Evolutionary conservation across 2,113 vertebrate species (phyloP), one percentile per base, ranked within the genome.

Genomic region (Oryzias celebensis): DNA sequence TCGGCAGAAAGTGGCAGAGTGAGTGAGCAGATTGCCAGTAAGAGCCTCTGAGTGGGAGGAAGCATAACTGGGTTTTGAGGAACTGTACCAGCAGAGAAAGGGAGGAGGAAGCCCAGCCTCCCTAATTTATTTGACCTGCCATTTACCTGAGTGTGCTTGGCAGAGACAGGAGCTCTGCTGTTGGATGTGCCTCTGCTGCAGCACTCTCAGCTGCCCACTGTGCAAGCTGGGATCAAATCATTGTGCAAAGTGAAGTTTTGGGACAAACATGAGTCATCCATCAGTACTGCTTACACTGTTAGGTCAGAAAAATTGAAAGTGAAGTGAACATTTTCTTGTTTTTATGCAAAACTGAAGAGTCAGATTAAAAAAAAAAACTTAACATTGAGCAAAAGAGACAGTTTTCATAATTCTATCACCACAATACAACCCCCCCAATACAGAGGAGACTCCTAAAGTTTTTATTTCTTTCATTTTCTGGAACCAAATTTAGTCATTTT

Each of bases 201-300:
- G 51, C 42, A 44, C 54, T 53, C 61, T 50, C 14, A 65, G 71
- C 58, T 62, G 44, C 41, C 61, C 62, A 62, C 54, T 61, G 54
- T 68, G 46, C 53, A 49, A 28, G 46, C 65, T 72, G 57, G 58
- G 56, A 51, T 76, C 70, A 82, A 87, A 82, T 50, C 62, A 78
- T 65, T 78, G 59, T 80, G 61, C 68, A 59, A 42, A 79, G 58
- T 46, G 52, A 55, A 66, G 55, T 85, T 84, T 71, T 64, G 61
- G 86, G 80, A 84, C 77, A 78, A 77, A 71, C 52, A 71, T 59
- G 65, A 83, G 24, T 81, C 80, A 78, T 83, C 78, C 73, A 70
- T 82, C 81, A 74, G 26, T 45, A 58, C 68, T 70, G 81, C 74
- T 57, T 53, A 62, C 50, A 46, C 42, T 64, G 58, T 14, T 14